Base-by-base conservation (phyloP, 1,140 invertebrate species). In the Zaprionus tsacasi region DNA sequence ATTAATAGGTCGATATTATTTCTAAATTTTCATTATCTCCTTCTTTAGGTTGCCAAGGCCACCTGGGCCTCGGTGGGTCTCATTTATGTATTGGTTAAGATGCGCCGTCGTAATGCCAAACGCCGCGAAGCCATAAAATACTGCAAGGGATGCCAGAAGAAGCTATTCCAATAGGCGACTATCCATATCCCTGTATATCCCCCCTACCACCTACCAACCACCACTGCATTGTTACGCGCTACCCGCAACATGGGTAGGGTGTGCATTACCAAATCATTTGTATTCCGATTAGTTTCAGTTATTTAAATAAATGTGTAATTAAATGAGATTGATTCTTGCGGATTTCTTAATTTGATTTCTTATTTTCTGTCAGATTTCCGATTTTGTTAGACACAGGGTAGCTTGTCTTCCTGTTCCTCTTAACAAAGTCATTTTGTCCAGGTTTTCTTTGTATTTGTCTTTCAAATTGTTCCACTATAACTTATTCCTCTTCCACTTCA, bases 1-100 rank as follows among this genome's bases (percentile, higher is more conserved):
- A 17, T n/a, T n/a, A n/a, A 7, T 21, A 40, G 35, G 25, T 17
- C 0, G 13, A 27, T n/a, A 8, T 27, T 21, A 3, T 48, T 6
- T 25, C 11, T 25, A 30, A 30, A 30, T 12, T 25, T 11, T 11
- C n/a, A 3, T 5, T 11, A 3, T 35, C 6, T 0, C 6, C 2
- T 11, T 43, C 98, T 94, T 7, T 95, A 96, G 94, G 97, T 99
- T 95, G 77, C 82, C 56, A 87, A 87, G 77, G 83, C 83, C 77
- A 87, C 82, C 7, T 78, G 77, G 71, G 73, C 74, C 5, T 74
- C 77, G 0, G 59, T 88, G 73, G 83, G 82, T 1, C 13, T 88
- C 10, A 36, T 82, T 33, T 87, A 88, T 54, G 54, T 80, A 5
- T n/a, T 80, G 50, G 58, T 88, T 1, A 88, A 75, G 73, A 80